phyloP scores from a whole-genome alignment of 2,113 vertebrate species.

The Cricetomys ansorgei region DNA sequence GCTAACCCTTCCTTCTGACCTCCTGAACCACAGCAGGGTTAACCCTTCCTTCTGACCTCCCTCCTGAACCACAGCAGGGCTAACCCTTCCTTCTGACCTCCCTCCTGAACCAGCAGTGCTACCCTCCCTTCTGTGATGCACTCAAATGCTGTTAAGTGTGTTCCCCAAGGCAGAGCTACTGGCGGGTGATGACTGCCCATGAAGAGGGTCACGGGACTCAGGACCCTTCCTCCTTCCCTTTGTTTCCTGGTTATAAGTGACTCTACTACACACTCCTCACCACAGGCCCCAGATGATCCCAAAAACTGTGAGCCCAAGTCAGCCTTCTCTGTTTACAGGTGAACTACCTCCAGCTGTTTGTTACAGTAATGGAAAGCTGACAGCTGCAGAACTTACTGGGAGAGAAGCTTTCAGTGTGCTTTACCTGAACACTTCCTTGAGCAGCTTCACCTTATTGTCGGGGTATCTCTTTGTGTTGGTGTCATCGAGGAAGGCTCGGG shows the following conservation, averaged over 20 bases:
- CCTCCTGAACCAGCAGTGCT: too few species aligned
- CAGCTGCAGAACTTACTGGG: neutral
- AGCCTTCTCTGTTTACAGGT: neutral
- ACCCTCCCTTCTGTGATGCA: too few species aligned
- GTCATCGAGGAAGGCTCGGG: constrained; percentile 97
- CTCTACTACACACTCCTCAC: neutral
- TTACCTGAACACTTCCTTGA: constrained; percentile 99
- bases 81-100: too few species aligned
- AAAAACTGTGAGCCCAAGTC: neutral
- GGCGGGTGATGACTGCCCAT: neutral
- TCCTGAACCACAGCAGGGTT: too few species aligned
- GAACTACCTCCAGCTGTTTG: neutral
- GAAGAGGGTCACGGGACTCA: neutral
- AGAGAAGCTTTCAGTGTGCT: neutral
- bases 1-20: too few species aligned
- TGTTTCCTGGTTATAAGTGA: neutral
- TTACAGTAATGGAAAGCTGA: neutral
- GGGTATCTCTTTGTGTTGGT: constrained; percentile 95
- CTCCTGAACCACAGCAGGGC: too few species aligned
- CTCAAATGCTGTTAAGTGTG: neutral
- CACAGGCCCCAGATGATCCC: too few species aligned
- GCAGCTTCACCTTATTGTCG: constrained; percentile 98
- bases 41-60: too few species aligned
- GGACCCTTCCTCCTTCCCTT: neutral
- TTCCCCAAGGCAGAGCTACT: neutral